These are phyloP conservation scores for Ctenicera cuprea DNA, from an alignment of 2,888 invertebrate species.

Conservation along the genomic window DNA sequence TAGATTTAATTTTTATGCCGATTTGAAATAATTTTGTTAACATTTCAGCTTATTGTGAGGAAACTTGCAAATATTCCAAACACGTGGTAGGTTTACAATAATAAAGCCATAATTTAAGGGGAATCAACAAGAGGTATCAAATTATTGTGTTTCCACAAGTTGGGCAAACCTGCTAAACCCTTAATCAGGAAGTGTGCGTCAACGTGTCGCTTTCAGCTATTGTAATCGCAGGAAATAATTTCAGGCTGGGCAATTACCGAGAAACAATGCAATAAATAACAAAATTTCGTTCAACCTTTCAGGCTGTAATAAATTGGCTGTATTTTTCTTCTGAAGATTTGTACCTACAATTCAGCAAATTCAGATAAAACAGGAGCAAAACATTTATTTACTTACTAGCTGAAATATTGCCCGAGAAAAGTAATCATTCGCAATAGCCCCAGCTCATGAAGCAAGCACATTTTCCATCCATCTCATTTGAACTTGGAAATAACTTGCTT, in stretches of 20 bases:
- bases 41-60: too few relatives aligned
- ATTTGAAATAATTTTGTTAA: too few relatives aligned
- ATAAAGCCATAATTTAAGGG: neutral
- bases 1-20: too few relatives aligned
- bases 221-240: slow-evolving; percentile 20
- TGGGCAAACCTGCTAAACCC: slow-evolving; percentile 14
- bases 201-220: neutral
- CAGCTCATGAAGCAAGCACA: neutral
- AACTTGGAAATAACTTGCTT: slow-evolving; percentile 18
- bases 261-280: slow-evolving; percentile 12
- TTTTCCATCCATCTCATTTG: slow-evolving; percentile 20
- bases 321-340: slow-evolving; percentile 9
- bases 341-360: neutral
- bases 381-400: slow-evolving; percentile 17
- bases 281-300: neutral
- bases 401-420: slow-evolving; percentile 30
- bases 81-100: neutral
- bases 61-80: neutral
- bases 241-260: neutral
- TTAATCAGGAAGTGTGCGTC: slow-evolving; percentile 15
- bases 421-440: slow-evolving; percentile 16
- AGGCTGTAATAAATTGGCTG: neutral
- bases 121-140: slow-evolving; percentile 15
- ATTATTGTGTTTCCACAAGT: slow-evolving; percentile 13
- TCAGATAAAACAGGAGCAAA: slow-evolving; percentile 10